Evolutionary conservation across 2,113 vertebrate genomes (phyloP), one percentile per base, ranked within the genome.

Genomic region (Mirounga angustirostris): DNA sequence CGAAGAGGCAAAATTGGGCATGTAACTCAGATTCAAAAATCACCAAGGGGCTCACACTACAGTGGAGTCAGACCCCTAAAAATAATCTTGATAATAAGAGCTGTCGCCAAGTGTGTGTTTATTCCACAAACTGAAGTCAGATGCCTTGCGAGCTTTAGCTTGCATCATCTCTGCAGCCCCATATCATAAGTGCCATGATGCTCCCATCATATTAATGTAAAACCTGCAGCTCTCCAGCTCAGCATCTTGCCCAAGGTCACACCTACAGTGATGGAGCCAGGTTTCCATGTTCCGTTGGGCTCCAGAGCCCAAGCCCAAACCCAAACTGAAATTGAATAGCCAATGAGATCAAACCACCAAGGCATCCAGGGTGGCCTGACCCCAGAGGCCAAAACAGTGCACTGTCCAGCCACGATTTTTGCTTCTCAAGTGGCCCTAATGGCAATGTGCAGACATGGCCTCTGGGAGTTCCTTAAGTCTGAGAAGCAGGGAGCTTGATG

Each of bases 231-330:
- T 46, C 30, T 80, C 58, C 16, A 90, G 46, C 40, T 95, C 54
- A 96, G 85, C 33, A 76, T 76, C 82, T 89, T 61, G 54, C 61
- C 52, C 81, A 83, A 92, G 61, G 54, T 94, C 43, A 93, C 5
- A 90, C 3, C 33, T 58, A 30, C 59, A n/a, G 1, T 7, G 7
- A 22, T 8, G 5, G 40, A 85, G 16, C 13, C 71, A 79, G 30
- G 22, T 71, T 81, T 73, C 33, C 36, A 59, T 0, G 0, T 83
- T 52, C 36, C 83, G 16, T 30, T 36, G 18, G 28, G 83, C 33
- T 83, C 80, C 59, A 89, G 52, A 95, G 43, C 43, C 36, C 58
- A 82, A 58, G 54, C 4, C n/a, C 36, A 79, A 54, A 46, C 50
- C 52, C 36, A 63, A 84, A 94, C 18, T 73, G 40, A 95, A 86